These are phyloP conservation scores for Agonopterix alstromeriana DNA, from an alignment of 2,888 invertebrate genomes.

Conservation along the genomic window DNA sequence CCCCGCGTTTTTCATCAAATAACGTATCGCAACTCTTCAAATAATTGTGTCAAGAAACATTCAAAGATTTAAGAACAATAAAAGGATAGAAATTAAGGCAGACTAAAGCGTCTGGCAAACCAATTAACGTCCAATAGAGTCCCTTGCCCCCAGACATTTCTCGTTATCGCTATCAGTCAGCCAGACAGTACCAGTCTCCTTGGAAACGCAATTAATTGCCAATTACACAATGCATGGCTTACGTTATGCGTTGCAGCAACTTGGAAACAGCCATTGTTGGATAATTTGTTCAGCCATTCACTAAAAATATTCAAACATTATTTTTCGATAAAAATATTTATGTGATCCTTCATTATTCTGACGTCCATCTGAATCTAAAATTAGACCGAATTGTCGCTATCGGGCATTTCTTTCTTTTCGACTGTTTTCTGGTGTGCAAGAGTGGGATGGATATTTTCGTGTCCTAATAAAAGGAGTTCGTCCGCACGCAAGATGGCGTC, in stretches of 20 bases:
- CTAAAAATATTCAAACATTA: too few relatives aligned
- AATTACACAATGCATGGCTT: conserved; percentile 41
- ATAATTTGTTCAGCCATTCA: too few relatives aligned
- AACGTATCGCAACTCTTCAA: too few relatives aligned
- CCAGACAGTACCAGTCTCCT: conserved; percentile 35
- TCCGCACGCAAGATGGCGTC: conserved; percentile 69
- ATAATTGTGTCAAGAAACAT: neutral
- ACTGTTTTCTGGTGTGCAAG: conserved; percentile 15
- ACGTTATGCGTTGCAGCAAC: conserved; percentile 1
- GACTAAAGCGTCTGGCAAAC: conserved; percentile 49
- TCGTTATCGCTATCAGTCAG: conserved; percentile 41
- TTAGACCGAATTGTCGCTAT: conserved; percentile 28
- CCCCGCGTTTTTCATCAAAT: too few relatives aligned
- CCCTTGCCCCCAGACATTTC: conserved; percentile 49
- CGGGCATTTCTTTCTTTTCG: conserved; percentile 32
- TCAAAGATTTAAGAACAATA: conserved; percentile 7
- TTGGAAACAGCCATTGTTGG: neutral
- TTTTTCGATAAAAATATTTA: conserved; percentile 6
- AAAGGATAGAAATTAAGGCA: conserved; percentile 28
- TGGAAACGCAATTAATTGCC: conserved; percentile 42
- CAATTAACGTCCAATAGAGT: conserved; percentile 61
- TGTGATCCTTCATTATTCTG: conserved; percentile 17
- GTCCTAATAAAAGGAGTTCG: conserved; percentile 63
- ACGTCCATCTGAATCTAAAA: conserved; percentile 35
- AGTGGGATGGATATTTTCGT: conserved; percentile 51